Percentiles rank a stretch among this genome's conserved stretches.
Evolutionary conservation across 2,888 invertebrate species (phyloP).

Genomic region (Ditylenchus weischeri): DNA sequence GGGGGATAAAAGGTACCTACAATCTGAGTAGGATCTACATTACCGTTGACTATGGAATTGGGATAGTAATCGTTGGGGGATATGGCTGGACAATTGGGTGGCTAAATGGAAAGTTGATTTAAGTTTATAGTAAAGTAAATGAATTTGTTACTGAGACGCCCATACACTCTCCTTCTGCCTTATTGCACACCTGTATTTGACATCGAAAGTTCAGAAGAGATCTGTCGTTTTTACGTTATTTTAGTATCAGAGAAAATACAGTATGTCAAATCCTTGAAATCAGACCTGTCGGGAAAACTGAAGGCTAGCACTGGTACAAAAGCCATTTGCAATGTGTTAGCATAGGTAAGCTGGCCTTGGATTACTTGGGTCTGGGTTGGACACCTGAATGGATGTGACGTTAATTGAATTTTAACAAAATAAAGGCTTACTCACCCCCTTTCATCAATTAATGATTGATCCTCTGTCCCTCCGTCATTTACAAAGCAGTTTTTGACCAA

Average conservation of each 20-base stretch:
- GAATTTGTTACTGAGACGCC: conserved; percentile 42
- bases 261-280: no score
- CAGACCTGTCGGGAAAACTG: conserved; percentile 49
- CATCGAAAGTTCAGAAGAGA: conserved; percentile 50
- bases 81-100: conserved; percentile 20
- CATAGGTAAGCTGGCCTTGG: conserved; percentile 45
- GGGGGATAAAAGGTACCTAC: not conserved
- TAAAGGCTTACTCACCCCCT: conserved; percentile 32
- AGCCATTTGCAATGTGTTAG: conserved; percentile 43
- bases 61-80: not conserved
- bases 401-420: not conserved
- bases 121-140: not conserved
- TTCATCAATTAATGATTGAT: conserved; percentile 37
- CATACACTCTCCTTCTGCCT: conserved; percentile 49
- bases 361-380: conserved; percentile 36
- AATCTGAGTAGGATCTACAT: conserved; percentile 7
- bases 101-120: conserved; percentile 12
- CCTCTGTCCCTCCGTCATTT: conserved; percentile 38
- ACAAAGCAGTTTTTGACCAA: conserved; percentile 47
- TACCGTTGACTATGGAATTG: conserved; percentile 2
- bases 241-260: no score
- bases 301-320: conserved; percentile 51
- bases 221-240: no score
- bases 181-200: conserved; percentile 53
- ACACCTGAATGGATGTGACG: conserved; percentile 2